Percentiles rank a stretch among this genome's conserved stretches.
phyloP scores from a whole-genome alignment of 2,797 vertebrate species.

The Mustela erminea region DNA sequence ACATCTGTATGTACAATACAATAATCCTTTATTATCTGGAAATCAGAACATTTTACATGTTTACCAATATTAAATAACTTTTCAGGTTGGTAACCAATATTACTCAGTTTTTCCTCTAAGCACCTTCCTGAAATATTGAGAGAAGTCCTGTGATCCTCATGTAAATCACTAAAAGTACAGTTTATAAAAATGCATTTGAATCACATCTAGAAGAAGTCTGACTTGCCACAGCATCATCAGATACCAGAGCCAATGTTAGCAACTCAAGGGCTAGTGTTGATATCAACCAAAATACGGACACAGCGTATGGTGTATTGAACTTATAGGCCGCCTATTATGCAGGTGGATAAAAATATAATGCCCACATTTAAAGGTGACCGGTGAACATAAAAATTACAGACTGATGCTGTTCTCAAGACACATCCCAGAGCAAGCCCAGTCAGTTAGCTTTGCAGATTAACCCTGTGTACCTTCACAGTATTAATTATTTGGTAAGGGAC shows the following conservation, averaged over 20 bases:
- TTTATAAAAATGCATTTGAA: not conserved
- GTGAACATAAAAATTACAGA: conserved; percentile 40
- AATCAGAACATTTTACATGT: not conserved
- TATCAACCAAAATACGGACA: conserved; percentile 67
- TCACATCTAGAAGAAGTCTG: conserved; percentile 28
- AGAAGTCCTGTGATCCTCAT: accelerated
- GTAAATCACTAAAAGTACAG: not conserved
- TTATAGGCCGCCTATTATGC: conserved; percentile 78
- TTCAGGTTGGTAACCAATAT: accelerated
- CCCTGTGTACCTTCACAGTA: conserved; percentile 37
- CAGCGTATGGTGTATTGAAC: conserved; percentile 72
- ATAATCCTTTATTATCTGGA: conserved; percentile 33
- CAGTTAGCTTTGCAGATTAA: conserved; percentile 48
- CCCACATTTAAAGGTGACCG: conserved; percentile 32
- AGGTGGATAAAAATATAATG: conserved; percentile 58
- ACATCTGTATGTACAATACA: conserved; percentile 47
- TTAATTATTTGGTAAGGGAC: conserved; percentile 72
- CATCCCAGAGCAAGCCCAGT: not conserved
- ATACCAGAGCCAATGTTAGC: not conserved
- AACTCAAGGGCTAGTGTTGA: conserved; percentile 65
- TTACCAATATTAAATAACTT: not conserved
- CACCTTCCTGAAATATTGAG: not conserved
- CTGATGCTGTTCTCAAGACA: not conserved
- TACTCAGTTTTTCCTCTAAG: not conserved
- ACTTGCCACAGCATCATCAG: conserved; percentile 44